Evolutionary conservation across 2,113 vertebrate genomes (phyloP).

Genomic region (Xiphophorus hellerii): DNA sequence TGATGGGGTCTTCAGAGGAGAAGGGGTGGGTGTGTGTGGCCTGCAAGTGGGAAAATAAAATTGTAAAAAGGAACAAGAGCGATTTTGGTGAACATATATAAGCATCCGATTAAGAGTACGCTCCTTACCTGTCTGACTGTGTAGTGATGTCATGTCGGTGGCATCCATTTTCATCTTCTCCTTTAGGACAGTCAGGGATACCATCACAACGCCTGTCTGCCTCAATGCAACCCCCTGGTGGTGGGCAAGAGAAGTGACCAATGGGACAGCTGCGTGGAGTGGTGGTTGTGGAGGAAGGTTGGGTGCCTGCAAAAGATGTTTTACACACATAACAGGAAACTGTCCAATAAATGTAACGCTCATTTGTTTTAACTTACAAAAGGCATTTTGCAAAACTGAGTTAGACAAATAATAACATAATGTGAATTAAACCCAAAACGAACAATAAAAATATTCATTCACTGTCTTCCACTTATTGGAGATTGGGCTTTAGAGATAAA

Average conservation of each 20-base stretch:
- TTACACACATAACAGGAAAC: neutral
- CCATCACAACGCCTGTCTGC: conserved; percentile 73
- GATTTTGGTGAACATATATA: neutral
- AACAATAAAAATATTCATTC: too few species aligned
- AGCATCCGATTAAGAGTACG: neutral
- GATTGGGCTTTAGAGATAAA: too few species aligned
- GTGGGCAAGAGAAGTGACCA: conserved; percentile 79
- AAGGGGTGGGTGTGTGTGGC: conserved; percentile 61
- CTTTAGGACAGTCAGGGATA: conserved; percentile 72
- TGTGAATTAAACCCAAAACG: too few species aligned
- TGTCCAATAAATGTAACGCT: neutral
- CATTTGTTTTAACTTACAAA: neutral
- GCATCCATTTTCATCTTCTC: conserved; percentile 83
- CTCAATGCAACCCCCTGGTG: conserved; percentile 76
- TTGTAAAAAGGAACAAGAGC: neutral
- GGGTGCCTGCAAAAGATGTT: conserved; percentile 51
- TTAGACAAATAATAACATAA: too few species aligned
- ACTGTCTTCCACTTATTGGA: too few species aligned
- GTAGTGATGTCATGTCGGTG: conserved; percentile 21
- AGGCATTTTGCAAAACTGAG: too few species aligned
- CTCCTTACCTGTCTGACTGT: conserved; percentile 47
- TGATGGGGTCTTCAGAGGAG: conserved; percentile 74
- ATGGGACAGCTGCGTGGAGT: conserved; percentile 49
- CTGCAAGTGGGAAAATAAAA: conserved; percentile 30
- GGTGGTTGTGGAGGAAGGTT: conserved; percentile 55